Evolutionary conservation across 2,113 vertebrate genomes (phyloP), one percentile per base, ranked within the genome.

Genomic region (Hemibagrus wyckioides): DNA sequence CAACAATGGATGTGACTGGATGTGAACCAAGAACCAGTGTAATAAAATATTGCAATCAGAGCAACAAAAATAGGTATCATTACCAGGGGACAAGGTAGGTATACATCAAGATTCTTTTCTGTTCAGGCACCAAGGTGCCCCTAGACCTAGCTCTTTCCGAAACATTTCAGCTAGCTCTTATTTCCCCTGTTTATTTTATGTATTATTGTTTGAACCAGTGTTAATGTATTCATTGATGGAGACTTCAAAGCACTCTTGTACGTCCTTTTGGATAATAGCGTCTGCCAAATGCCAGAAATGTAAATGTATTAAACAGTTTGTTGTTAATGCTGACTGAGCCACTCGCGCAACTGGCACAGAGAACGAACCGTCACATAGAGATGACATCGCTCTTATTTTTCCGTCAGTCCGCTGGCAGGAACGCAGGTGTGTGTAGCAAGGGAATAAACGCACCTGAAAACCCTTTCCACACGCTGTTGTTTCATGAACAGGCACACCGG

Each of bases 251-350:
- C n/a, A n/a, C n/a, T n/a, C n/a, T n/a, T n/a, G n/a, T n/a, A n/a
- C n/a, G n/a, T n/a, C n/a, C n/a, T n/a, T n/a, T n/a, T n/a, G n/a
- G n/a, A n/a, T n/a, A n/a, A n/a, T n/a, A n/a, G n/a, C n/a, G n/a
- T n/a, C n/a, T n/a, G n/a, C n/a, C n/a, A n/a, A n/a, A n/a, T n/a
- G n/a, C n/a, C n/a, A n/a, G n/a, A n/a, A n/a, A n/a, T n/a, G n/a
- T n/a, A n/a, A 6, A 44, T 11, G 21, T 56, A 84, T 73, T 71
- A 85, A 54, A 85, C 52, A n/a, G 56, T 48, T 23, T 41, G 85
- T 39, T 57, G 73, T 36, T 48, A 33, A 33, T 48, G 54, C 84
- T 63, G 39, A 21, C 15, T 63, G 57, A 76, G 56, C 73, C 84
- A 5, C 44, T 28, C 1, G 28, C 11, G 44, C 30, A 85, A 75